These are phyloP conservation scores for Pollicipes pollicipes DNA, from an alignment of 1,140 invertebrate genomes.

Conservation along the genomic window DNA sequence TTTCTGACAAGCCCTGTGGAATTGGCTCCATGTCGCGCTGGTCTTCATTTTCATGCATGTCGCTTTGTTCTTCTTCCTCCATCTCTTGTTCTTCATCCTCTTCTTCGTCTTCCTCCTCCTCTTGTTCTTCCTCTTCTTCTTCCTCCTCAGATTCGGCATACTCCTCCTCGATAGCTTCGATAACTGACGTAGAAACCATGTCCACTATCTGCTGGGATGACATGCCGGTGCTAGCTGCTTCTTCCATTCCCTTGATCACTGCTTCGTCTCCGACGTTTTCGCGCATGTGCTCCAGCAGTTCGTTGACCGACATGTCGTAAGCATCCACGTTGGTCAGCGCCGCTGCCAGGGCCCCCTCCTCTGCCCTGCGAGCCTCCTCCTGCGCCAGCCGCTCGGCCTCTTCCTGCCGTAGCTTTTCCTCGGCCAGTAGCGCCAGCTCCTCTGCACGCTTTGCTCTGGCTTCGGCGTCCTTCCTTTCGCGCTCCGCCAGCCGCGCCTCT, in stretches of 20 bases:
- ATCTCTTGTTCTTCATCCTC: too few relatives aligned
- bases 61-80: too few relatives aligned
- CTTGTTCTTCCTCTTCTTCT: neutral
- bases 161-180: neutral
- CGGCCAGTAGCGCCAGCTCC: neutral
- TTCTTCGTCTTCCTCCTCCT: neutral
- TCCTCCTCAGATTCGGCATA: neutral
- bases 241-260: neutral
- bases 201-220: neutral
- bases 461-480: neutral
- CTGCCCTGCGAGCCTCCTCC: neutral
- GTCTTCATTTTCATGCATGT: too few relatives aligned
- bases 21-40: too few relatives aligned
- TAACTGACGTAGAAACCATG: neutral
- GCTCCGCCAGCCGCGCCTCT: neutral
- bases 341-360: neutral
- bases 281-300: constrained; percentile 3
- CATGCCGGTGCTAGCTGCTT: neutral
- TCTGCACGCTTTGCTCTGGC: neutral
- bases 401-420: neutral
- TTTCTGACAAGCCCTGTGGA: too few relatives aligned
- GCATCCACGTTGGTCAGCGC: neutral
- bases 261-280: neutral
- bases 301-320: neutral
- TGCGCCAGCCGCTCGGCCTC: neutral